Conservation (phyloP, 37 sponge, comb jelly and placozoan genomes). For the Hormiphora californensis region DNA sequence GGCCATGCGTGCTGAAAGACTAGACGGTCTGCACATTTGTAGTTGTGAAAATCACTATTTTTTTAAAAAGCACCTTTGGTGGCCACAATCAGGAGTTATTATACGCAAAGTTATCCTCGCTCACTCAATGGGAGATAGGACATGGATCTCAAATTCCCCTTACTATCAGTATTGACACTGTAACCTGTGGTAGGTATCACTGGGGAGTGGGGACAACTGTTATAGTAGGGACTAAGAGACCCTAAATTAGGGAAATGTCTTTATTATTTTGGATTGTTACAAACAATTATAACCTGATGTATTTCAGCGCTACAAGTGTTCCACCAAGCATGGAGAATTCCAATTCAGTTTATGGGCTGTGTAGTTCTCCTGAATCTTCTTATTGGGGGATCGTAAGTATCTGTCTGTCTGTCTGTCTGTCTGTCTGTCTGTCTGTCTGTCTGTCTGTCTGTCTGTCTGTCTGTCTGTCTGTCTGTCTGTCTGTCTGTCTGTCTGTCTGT, state of each 20-base stretch:
- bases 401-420: neutral
- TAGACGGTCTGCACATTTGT: too few species aligned
- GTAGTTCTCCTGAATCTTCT: constrained; percentile 26
- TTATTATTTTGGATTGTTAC: too few species aligned
- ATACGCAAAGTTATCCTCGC: neutral
- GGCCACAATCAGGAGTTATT: neutral
- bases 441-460: neutral
- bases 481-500: constrained; percentile 1
- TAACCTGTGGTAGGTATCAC: too few species aligned
- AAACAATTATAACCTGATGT: neutral
- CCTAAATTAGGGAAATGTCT: too few species aligned
- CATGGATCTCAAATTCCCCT: too few species aligned
- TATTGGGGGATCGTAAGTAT: neutral
- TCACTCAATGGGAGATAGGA: constrained; percentile 43
- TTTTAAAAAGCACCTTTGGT: neutral
- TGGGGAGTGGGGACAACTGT: too few species aligned
- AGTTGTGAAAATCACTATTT: neutral
- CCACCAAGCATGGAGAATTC: constrained; percentile 31
- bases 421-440: neutral
- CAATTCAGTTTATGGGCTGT: constrained; percentile 33
- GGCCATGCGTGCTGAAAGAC: too few species aligned
- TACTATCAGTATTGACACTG: too few species aligned
- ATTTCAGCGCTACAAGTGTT: constrained; percentile 25
- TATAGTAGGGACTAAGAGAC: too few species aligned
- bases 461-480: constrained; percentile 1